Evolutionary conservation across 2,797 vertebrate species (phyloP).

Genomic region (Chelidonichthys spinosus): DNA sequence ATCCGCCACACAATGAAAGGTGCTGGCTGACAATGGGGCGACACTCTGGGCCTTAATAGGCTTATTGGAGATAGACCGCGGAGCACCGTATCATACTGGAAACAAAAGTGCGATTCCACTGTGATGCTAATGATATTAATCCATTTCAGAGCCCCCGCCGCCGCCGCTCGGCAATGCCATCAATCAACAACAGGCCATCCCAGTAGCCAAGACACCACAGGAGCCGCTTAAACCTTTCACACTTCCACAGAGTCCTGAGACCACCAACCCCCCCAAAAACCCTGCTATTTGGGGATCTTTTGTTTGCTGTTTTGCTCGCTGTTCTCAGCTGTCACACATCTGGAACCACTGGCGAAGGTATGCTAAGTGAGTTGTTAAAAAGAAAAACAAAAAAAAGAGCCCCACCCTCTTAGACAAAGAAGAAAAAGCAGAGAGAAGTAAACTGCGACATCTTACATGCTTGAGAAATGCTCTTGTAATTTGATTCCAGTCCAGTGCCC

Average conservation of each 20-base stretch:
- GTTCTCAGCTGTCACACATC: slow-evolving; percentile 72
- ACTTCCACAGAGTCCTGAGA: slow-evolving; percentile 50
- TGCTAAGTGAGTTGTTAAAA: slow-evolving; percentile 72
- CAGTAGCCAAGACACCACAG: slow-evolving; percentile 61
- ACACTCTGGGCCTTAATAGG: slow-evolving; percentile 66
- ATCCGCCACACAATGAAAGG: slow-evolving; percentile 71
- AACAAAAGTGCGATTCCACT: slow-evolving; percentile 70
- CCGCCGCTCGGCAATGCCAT: slow-evolving; percentile 63
- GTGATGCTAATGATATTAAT: slow-evolving; percentile 79
- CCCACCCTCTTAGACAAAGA: slow-evolving; percentile 47
- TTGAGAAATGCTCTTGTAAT: slow-evolving; percentile 62
- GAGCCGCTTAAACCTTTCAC: slow-evolving; percentile 68
- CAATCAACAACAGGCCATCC: slow-evolving; percentile 65
- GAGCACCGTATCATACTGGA: slow-evolving; percentile 61
- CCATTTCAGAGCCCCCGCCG: slow-evolving; percentile 48
- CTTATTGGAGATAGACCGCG: slow-evolving; percentile 64
- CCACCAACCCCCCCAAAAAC: slow-evolving; percentile 9
- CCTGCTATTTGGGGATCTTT: slow-evolving; percentile 35
- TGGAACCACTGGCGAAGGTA: slow-evolving; percentile 78
- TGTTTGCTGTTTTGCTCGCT: slow-evolving; percentile 40
- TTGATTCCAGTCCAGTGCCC: slow-evolving; percentile 58
- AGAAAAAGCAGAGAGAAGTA: slow-evolving; percentile 27
- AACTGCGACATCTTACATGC: slow-evolving; percentile 25
- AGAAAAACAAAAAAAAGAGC: slow-evolving; percentile 27
- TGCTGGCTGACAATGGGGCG: slow-evolving; percentile 67